Base-by-base conservation (phyloP, 2,113 vertebrate genomes). In the Calyptommatus sinebrachiatus region DNA sequence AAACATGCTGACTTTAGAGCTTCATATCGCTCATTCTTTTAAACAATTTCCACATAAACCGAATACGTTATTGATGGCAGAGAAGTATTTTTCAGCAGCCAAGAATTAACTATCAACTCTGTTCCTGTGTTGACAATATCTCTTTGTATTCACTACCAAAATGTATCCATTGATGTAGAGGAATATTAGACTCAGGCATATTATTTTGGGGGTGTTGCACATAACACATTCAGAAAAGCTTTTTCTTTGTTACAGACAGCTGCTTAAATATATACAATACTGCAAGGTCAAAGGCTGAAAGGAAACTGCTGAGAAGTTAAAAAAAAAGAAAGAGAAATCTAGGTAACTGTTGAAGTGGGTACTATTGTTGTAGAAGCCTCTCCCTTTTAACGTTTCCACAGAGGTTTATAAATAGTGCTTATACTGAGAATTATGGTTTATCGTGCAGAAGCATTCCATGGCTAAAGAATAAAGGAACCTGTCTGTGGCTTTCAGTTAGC, bases 381-480 rank as follows among this genome's bases (percentile, higher is more conserved):
- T 82, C 79, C 22, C 78, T 73, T 71, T 76, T 75, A 62, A 68
- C 66, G 21, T 75, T 65, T 20, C 66, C 57, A 46, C 45, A 48
- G 63, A 76, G 31, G 3, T 86, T 84, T 89, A 75, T 45, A 31
- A n/a, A 4, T 35, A 26, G 45, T 71, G 11, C 61, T 89, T 82
- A 83, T 83, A 87, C 61, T 70, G 83, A 45, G 67, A 16, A 88
- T 90, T n/a, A 16, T 68, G 46, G 82, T 87, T 91, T 82, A 86
- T 88, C 35, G 45, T 14, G 80, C 12, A 85, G 81, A 86, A 89
- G 61, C 5, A 31, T 83, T 91, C 62, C 77, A 68, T 0, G 78
- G 76, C 86, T 71, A 31, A 83, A 88, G 72, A 83, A 73, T 83
- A 82, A 90, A 90, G 73, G 65, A 77, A 29, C 16, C 48, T 84